These are phyloP conservation scores for Heliconius erato DNA, from an alignment of 2,888 invertebrate genomes.

Conservation along the genomic window DNA sequence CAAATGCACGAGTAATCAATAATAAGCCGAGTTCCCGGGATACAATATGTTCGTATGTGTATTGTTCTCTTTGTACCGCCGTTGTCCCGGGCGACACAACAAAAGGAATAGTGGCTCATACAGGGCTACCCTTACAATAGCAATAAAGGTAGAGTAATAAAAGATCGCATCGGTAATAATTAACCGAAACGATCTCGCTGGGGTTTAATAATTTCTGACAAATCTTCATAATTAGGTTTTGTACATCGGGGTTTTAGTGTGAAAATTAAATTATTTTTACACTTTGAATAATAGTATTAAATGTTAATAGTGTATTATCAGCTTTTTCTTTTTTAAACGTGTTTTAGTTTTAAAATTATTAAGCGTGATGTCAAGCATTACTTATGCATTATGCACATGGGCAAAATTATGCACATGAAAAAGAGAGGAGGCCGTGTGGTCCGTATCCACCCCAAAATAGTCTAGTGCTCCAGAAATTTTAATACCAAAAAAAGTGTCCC, in stretches of 20 bases:
- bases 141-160: slow-evolving; percentile 59
- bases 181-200: slow-evolving; percentile 42
- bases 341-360: not conserved
- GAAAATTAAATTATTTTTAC: not conserved
- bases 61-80: slow-evolving; percentile 57
- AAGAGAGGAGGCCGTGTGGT: no score
- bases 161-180: slow-evolving; percentile 56
- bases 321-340: not conserved
- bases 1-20: slow-evolving; percentile 17
- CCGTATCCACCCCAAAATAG: no score
- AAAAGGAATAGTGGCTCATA: slow-evolving; percentile 51
- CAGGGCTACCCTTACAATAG: slow-evolving; percentile 54
- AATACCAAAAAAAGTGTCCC: no score
- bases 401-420: no score
- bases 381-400: no score
- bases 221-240: slow-evolving; percentile 25
- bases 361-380: not conserved
- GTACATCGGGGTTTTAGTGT: not conserved
- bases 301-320: not conserved
- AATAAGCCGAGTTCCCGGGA: slow-evolving; percentile 18
- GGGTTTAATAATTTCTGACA: slow-evolving; percentile 8
- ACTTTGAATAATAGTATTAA: not conserved
- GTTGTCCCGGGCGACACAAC: slow-evolving; percentile 43
- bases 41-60: slow-evolving; percentile 44
- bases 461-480: no score